Conservation (phyloP, 2,797 vertebrate genomes). For the Tinamus major region DNA sequence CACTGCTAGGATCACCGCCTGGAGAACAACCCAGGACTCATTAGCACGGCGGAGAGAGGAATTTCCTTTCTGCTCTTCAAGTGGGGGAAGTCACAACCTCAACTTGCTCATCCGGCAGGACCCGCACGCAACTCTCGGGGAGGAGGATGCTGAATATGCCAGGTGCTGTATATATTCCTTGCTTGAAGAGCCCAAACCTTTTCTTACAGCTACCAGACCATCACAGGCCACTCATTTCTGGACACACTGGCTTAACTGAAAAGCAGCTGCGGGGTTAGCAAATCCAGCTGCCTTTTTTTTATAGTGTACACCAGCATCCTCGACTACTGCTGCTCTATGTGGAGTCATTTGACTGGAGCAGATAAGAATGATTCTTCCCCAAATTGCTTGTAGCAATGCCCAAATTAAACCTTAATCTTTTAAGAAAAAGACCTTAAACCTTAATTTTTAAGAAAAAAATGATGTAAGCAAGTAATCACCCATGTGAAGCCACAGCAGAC, state of each 20-base stretch:
- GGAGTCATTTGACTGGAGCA: background rate
- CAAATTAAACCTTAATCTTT: background rate
- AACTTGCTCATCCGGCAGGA: background rate
- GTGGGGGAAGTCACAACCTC: background rate
- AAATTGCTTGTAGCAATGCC: background rate
- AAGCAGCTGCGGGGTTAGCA: background rate
- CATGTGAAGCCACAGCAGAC: too few species aligned
- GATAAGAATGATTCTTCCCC: background rate
- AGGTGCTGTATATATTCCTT: background rate
- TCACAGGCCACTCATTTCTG: rapidly evolving
- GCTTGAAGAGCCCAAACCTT: background rate
- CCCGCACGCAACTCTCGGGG: background rate
- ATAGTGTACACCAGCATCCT: background rate
- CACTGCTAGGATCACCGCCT: background rate
- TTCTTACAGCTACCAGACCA: background rate
- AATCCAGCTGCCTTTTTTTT: background rate
- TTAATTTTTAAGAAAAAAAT: background rate
- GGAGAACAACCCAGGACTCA: rapidly evolving
- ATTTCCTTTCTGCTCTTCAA: background rate
- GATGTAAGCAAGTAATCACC: background rate
- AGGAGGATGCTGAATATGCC: background rate
- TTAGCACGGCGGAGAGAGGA: background rate
- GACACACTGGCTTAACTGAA: background rate
- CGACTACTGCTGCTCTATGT: rapidly evolving
- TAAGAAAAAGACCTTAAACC: too few species aligned